Percentiles rank a stretch among this genome's conserved stretches.
Evolutionary conservation across 2,113 vertebrate species (phyloP).

Genomic region (Peromyscus leucopus): DNA sequence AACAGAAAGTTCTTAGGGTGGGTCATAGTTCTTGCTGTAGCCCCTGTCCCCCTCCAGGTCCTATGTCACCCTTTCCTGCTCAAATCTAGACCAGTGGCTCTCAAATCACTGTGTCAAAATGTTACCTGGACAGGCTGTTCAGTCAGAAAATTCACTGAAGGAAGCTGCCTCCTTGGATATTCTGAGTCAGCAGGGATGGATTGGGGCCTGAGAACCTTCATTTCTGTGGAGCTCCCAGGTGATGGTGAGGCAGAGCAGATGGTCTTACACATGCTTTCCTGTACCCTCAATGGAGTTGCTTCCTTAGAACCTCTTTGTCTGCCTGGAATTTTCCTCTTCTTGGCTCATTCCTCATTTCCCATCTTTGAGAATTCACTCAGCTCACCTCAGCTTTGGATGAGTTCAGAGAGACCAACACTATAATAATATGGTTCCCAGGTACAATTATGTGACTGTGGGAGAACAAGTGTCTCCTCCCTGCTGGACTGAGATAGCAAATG

Average conservation of each 20-base stretch:
- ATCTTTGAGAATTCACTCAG: neutral
- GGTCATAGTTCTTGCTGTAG: neutral
- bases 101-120: neutral
- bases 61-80: neutral
- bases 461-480: neutral
- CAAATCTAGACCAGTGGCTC: neutral
- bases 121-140: neutral
- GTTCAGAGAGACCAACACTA: neutral
- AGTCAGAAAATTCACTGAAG: neutral
- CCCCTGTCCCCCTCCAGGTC: accelerated
- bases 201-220: neutral
- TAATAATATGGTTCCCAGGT: accelerated
- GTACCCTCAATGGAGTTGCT: neutral
- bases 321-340: neutral
- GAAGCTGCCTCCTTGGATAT: neutral
- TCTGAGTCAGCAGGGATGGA: neutral
- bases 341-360: accelerated
- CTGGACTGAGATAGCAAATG: neutral
- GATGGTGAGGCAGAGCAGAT: neutral
- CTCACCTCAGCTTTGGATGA: neutral
- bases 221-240: neutral
- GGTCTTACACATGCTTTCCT: neutral
- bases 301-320: no score
- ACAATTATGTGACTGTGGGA: neutral
- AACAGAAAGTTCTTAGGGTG: neutral